These are phyloP conservation scores for Mus musculus DNA, from an alignment of 2,113 vertebrate genomes.

Conservation along the genomic window DNA sequence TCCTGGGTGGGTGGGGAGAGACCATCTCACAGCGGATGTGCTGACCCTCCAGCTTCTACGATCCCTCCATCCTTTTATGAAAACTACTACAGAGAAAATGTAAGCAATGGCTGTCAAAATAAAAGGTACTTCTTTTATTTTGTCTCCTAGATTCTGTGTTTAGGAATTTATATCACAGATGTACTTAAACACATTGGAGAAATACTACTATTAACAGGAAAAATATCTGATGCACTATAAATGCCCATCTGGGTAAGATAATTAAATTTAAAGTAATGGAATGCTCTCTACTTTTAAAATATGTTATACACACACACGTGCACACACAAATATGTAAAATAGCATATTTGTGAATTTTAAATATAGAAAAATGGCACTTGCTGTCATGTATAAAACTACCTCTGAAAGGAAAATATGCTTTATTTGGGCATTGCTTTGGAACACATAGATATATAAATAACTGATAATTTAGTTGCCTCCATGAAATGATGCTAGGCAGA, in stretches of 20 bases:
- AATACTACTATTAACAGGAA: not conserved
- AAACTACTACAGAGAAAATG: not conserved
- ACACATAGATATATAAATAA: not conserved
- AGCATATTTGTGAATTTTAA: not conserved
- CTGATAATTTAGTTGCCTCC: not conserved
- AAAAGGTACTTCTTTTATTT: not conserved
- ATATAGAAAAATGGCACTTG: not conserved
- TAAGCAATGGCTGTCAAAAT: slow-evolving; percentile 22
- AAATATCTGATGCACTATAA: not conserved
- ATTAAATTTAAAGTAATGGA: slow-evolving; percentile 40
- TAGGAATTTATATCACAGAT: not conserved
- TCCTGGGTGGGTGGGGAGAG: no score
- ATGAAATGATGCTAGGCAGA: not conserved
- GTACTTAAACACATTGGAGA: not conserved
- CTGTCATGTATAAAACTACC: not conserved
- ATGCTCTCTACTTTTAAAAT: not conserved
- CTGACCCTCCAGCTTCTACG: not conserved
- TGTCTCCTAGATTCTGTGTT: not conserved
- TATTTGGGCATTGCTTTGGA: not conserved
- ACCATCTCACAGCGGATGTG: not conserved
- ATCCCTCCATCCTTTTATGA: not conserved
- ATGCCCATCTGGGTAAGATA: not conserved
- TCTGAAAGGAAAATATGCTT: not conserved
- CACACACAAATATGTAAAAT: no score
- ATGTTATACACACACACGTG: not conserved